Conservation (phyloP, 1,140 invertebrate species). For the Brachionus sp. region DNA sequence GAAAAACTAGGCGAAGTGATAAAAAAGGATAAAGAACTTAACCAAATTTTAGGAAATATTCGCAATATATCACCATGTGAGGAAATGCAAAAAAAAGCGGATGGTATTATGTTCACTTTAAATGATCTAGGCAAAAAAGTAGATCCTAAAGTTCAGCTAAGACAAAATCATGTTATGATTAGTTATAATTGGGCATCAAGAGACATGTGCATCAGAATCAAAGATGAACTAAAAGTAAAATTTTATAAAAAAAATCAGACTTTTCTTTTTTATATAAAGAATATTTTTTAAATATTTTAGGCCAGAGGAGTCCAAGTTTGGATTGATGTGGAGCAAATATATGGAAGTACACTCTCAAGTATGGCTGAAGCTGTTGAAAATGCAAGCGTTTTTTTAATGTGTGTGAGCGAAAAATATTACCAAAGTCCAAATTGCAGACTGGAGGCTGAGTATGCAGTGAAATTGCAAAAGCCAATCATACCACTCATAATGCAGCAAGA, state of each 20-base stretch:
- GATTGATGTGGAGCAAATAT: constrained; percentile 26
- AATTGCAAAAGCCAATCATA: constrained; percentile 49
- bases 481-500: constrained; percentile 52
- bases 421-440: constrained; percentile 28
- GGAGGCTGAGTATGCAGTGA: constrained; percentile 27
- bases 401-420: constrained; percentile 24
- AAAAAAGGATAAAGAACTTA: constrained; percentile 13
- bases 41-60: neutral
- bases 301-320: neutral
- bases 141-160: constrained; percentile 11
- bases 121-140: constrained; percentile 14
- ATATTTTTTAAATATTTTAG: neutral
- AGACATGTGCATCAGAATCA: constrained; percentile 30
- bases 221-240: constrained; percentile 21
- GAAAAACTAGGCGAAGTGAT: neutral
- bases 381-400: constrained; percentile 14
- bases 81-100: constrained; percentile 35
- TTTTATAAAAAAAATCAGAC: too few species aligned
- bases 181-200: constrained; percentile 26
- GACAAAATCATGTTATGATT: constrained; percentile 27
- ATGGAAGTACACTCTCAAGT: constrained; percentile 34
- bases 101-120: constrained; percentile 31
- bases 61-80: neutral
- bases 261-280: neutral
- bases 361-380: constrained; percentile 46